phyloP scores from a whole-genome alignment of 2,797 vertebrate genomes.

The Triplophysa bombifrons region DNA sequence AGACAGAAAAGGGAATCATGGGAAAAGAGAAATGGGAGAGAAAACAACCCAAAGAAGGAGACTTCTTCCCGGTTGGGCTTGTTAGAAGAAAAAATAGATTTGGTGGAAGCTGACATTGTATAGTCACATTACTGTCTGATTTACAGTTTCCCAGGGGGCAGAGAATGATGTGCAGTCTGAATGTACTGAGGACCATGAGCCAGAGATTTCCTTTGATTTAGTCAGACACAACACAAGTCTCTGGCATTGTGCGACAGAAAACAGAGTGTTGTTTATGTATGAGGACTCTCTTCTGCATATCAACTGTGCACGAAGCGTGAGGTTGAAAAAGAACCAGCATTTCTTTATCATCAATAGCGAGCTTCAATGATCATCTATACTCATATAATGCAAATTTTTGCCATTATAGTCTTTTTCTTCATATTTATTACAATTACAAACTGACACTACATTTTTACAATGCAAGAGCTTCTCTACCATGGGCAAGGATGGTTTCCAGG shows the following conservation, averaged over 20 bases:
- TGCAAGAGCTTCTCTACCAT: background rate
- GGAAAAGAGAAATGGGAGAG: background rate
- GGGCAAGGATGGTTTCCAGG: background rate
- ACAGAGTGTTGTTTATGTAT: constrained; percentile 27
- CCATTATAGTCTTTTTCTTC: background rate
- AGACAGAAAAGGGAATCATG: background rate
- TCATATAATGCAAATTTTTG: background rate
- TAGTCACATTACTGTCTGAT: constrained; percentile 19
- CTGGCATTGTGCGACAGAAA: constrained; percentile 17
- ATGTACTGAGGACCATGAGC: background rate
- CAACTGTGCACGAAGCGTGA: background rate
- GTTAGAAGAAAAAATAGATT: background rate
- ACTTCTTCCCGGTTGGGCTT: constrained; percentile 12
- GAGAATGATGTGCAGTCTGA: constrained; percentile 1
- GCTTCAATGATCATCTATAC: constrained; percentile 7
- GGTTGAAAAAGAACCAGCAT: constrained; percentile 2
- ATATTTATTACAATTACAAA: background rate
- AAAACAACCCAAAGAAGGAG: background rate
- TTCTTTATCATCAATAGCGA: constrained; percentile 5
- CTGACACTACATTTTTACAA: background rate
- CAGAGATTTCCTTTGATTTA: constrained; percentile 32
- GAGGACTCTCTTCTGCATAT: constrained; percentile 25
- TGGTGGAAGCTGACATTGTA: constrained; percentile 15
- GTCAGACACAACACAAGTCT: constrained; percentile 21
- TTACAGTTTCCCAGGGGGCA: constrained; percentile 16